Percentiles rank a stretch among this genome's conserved stretches.
phyloP scores from a whole-genome alignment of 1,140 invertebrate genomes.

The Cataglyphis hispanica region DNA sequence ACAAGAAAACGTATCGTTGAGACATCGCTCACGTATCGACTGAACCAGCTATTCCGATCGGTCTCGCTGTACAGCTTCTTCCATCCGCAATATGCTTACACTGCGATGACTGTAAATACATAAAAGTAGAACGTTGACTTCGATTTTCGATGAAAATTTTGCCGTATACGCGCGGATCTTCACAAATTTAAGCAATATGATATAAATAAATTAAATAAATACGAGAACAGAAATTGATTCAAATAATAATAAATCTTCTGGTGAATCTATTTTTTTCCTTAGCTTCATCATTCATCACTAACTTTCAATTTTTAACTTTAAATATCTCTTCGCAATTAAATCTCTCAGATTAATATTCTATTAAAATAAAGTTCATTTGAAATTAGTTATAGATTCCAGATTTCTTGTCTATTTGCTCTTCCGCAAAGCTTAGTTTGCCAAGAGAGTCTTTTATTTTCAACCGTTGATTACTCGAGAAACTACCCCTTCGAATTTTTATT shows the following conservation, averaged over 20 bases:
- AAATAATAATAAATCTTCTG: slow-evolving; percentile 1
- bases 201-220: slow-evolving; percentile 7
- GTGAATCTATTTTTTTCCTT: not conserved
- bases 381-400: slow-evolving; percentile 12
- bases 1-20: not conserved
- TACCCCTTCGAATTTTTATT: not conserved
- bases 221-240: not conserved
- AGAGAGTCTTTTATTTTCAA: slow-evolving; percentile 5
- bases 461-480: not conserved
- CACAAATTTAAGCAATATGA: not conserved
- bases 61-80: not conserved
- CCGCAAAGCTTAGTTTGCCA: not conserved
- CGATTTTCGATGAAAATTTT: not conserved
- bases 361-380: not conserved
- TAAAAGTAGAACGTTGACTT: not conserved
- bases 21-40: not conserved
- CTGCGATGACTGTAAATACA: not conserved
- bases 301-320: not conserved
- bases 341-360: not conserved
- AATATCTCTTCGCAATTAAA: slow-evolving; percentile 1
- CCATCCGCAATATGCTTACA: not conserved
- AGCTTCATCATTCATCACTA: not conserved
- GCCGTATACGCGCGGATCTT: not conserved
- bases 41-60: slow-evolving; percentile 19
- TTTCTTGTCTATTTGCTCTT: slow-evolving; percentile 17